Percentiles rank a stretch among this genome's conserved stretches.
Evolutionary conservation across 2,888 invertebrate genomes (phyloP).

Genomic region (Pemphredon lugubris): DNA sequence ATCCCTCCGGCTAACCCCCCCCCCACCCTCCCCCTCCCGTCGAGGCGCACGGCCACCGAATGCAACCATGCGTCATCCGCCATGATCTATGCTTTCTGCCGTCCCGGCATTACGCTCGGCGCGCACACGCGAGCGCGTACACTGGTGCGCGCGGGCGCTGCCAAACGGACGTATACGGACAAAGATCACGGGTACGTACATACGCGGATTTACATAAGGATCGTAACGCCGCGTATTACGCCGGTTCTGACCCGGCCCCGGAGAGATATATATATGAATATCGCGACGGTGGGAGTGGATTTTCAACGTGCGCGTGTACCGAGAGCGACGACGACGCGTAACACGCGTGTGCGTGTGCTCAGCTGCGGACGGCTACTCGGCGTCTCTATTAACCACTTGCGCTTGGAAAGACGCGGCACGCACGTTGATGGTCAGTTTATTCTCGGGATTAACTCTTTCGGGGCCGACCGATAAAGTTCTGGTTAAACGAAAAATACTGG

Average conservation of each 20-base stretch:
- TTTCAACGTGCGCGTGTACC: conserved; percentile 1
- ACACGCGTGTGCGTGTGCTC: conserved; percentile 5
- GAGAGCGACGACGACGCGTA: not conserved
- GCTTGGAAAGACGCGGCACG: no score
- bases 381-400: conserved; percentile 73
- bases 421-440: no score
- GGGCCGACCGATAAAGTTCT: no score
- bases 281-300: not conserved
- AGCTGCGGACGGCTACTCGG: conserved; percentile 18
- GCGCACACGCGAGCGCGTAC: conserved; percentile 36
- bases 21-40: no score
- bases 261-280: conserved; percentile 27
- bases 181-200: not conserved
- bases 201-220: conserved; percentile 39
- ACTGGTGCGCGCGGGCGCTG: not conserved
- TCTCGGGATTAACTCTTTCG: no score
- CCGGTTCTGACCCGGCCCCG: not conserved
- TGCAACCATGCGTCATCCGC: conserved; percentile 79
- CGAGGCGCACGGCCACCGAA: conserved; percentile 67
- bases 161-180: not conserved
- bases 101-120: conserved; percentile 68
- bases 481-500: no score
- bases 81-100: conserved; percentile 82
- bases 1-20: conserved; percentile 66
- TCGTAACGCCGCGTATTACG: conserved; percentile 4